A percentile compares a stretch with the other conserved stretches of the same genome.
These are phyloP conservation scores for Megaceryle alcyon DNA, from an alignment of 2,797 vertebrate genomes.

Conservation along the genomic window DNA sequence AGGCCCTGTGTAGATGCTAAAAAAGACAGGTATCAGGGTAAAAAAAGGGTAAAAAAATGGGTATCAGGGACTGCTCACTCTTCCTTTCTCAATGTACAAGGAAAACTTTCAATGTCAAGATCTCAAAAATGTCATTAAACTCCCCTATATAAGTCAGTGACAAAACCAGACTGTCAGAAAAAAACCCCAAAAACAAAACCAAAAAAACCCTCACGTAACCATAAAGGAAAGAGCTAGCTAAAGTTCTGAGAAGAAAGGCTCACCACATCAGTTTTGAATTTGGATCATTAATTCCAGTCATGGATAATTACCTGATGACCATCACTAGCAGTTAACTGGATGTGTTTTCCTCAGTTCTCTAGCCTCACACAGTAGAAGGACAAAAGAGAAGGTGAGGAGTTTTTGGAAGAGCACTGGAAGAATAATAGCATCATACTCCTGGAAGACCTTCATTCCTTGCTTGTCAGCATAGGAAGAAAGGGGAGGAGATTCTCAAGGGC, in stretches of 20 bases:
- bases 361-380: background rate
- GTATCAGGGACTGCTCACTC: background rate
- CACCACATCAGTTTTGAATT: background rate
- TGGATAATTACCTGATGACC: background rate
- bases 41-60: too few relatives aligned
- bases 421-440: background rate
- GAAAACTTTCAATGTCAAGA: background rate
- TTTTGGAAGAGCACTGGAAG: background rate
- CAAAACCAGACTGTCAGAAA: background rate
- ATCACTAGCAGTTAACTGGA: background rate
- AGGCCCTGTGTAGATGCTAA: background rate
- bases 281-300: background rate
- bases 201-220: accelerated
- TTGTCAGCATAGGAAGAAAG: background rate
- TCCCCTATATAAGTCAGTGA: background rate
- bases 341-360: background rate
- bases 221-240: background rate
- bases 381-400: background rate
- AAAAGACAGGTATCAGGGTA: background rate
- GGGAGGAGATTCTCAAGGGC: background rate
- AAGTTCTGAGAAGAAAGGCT: background rate
- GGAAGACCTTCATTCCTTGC: background rate
- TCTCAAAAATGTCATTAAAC: background rate
- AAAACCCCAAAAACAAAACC: background rate
- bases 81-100: background rate